Conservation (phyloP, 2,113 vertebrate species). For the Lucifuga dentata region DNA sequence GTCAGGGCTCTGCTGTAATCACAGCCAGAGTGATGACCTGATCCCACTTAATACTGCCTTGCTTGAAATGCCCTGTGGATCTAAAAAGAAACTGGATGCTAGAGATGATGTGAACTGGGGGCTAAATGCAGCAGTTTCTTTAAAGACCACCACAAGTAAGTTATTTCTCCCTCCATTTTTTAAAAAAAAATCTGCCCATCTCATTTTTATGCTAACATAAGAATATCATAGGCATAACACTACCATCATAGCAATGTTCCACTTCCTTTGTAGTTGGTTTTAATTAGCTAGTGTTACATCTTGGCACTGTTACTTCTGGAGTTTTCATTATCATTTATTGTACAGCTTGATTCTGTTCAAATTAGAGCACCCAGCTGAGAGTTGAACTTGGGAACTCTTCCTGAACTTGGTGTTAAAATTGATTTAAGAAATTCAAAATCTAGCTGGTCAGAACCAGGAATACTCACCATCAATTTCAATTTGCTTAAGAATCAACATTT, state of each 20-base stretch:
- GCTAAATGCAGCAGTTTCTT: conserved; percentile 46
- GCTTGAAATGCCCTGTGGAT: conserved; percentile 58
- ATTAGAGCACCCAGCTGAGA: conserved; percentile 19
- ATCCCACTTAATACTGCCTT: conserved; percentile 66
- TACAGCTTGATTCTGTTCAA: conserved; percentile 27
- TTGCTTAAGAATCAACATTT: background rate
- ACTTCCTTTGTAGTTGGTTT: conserved; percentile 59
- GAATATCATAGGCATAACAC: too few relatives aligned
- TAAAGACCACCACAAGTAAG: conserved; percentile 30
- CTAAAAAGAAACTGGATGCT: conserved; percentile 50
- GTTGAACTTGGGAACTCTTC: background rate
- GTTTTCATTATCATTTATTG: conserved; percentile 41
- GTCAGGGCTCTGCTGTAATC: conserved; percentile 61
- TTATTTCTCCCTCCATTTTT: background rate
- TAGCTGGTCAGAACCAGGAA: background rate
- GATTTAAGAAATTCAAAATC: background rate
- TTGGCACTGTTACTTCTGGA: conserved; percentile 9
- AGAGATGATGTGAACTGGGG: conserved; percentile 17
- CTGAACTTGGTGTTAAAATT: conserved; percentile 1
- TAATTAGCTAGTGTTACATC: conserved; percentile 58
- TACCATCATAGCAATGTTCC: conserved; percentile 15
- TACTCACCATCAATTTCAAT: background rate
- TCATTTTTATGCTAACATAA: conserved; percentile 25
- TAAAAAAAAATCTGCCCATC: background rate
- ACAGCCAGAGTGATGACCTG: conserved; percentile 63